Conservation (phyloP, 2,888 invertebrate species). For the Rutpela maculata region DNA sequence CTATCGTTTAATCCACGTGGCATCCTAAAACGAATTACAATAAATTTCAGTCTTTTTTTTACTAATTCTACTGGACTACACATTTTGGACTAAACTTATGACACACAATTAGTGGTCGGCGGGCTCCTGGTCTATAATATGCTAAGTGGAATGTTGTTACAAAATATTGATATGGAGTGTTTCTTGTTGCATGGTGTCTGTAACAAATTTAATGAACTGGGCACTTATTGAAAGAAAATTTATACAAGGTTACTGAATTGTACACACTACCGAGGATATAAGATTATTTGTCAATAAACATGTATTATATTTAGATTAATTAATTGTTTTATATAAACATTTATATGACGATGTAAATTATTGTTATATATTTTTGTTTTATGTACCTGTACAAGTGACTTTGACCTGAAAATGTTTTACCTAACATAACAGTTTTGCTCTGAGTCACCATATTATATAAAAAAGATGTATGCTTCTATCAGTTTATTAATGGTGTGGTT, state of each 20-base stretch:
- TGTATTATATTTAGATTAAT: neutral
- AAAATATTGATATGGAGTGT: too few species aligned
- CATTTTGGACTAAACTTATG: too few species aligned
- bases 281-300: neutral
- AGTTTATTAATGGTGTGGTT: neutral
- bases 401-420: constrained; percentile 16
- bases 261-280: neutral
- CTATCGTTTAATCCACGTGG: too few species aligned
- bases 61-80: too few species aligned
- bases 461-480: neutral
- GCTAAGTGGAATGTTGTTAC: too few species aligned
- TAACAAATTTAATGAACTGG: too few species aligned
- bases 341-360: neutral
- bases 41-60: too few species aligned
- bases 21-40: too few species aligned
- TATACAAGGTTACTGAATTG: neutral
- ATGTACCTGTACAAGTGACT: constrained; percentile 3
- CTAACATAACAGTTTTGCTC: neutral
- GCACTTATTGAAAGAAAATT: neutral
- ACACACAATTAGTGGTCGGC: too few species aligned
- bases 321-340: neutral
- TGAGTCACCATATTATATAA: neutral
- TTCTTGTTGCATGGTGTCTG: too few species aligned
- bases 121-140: too few species aligned
- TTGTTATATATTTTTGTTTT: constrained; percentile 13